Base-by-base conservation (phyloP, 1,140 invertebrate genomes). In the Achatina immaculata region DNA sequence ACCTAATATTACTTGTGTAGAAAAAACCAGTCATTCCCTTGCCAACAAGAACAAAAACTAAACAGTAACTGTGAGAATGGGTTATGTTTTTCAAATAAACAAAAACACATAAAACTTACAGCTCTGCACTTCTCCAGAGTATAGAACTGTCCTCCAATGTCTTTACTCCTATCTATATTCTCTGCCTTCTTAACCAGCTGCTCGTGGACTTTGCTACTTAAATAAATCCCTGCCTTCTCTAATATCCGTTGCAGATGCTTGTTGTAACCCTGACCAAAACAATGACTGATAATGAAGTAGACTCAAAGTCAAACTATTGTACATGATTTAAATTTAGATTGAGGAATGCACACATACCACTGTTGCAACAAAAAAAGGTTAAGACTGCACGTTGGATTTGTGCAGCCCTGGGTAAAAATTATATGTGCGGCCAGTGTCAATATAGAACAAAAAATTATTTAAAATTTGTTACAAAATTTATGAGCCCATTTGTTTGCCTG, bases 181-280 rank as follows among this genome's bases (percentile, higher is more conserved):
- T 78, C 62, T 24, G 58, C 40, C 31, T 68, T 68, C 31, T 78
- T 66, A 2, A 78, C 24, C 58, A 78, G 28, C 3, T 43, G 14
- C 43, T 21, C 34, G 38, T 31, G 58, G 0, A 16, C 48, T n/a
- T 78, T 62, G 31, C 42, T 66, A 31, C 58, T 78, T 31, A 78
- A 43, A 31, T 43, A 34, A 14, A 78, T 31, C 28, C 89, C 89
- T 43, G 87, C 89, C 71, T 85, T 83, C 58, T 87, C 84, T 75
- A 90, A 86, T 78, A 90, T 84, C 58, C 76, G 65, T 28, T 80
- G 42, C 58, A 90, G 74, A 19, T 82, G 75, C 81, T 87, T 89
- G 7, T 85, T 83, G 80, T 89, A 88, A 0, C 88, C 88, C 87
- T 88, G 65, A 51, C 7, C n/a, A 58, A 71, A 68, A n/a, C n/a